Evolutionary conservation across 2,113 vertebrate species (phyloP), one percentile per base, ranked within the genome.

Genomic region (Amia ocellicauda): DNA sequence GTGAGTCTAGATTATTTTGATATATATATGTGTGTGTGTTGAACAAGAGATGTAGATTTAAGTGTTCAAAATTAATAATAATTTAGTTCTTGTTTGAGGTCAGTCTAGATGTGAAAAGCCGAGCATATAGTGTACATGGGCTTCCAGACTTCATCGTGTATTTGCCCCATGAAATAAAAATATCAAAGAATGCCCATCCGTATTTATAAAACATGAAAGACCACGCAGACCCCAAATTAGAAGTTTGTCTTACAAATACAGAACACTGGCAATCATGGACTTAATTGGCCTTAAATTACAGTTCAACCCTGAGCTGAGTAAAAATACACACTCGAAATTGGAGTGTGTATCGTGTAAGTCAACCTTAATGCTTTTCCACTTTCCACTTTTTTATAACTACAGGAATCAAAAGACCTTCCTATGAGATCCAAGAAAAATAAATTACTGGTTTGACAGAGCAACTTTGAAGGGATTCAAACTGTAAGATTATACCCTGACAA

Each of bases 211-310:
- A 49, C 41, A 56, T 55, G 19, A 62, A 56, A 68, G 59, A 62
- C 23, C 29, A 20, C 16, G 53, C 52, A 49, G 50, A 29, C 9
- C 24, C 41, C 28, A 68, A 62, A 62, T 62, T 55, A 62, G 51
- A 62, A 62, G 52, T 56, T 31, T 47, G 41, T 28, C 50, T 31
- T 36, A 67, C 27, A 27, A 61, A 47, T 55, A 52, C 62, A 56
- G 27, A 56, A 62, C 11, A 36, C 19, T 68, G 66, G 41, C 66
- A 50, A 40, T 26, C 27, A 24, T 24, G 10, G 52, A 58, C 50
- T 47, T 68, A 60, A 68, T 62, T 42, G 62, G 3, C n/a, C 11
- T 36, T 7, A 54, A 68, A 67, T 49, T 67, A 56, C 27, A 62
- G 28, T 19, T 19, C 7, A 17, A 22, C 45, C n/a, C 45, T 47